Evolutionary conservation across 30 jellyfish, hydroid and myxozoan genomes (phyloP).

Genomic region (Cassiopea andromeda): DNA sequence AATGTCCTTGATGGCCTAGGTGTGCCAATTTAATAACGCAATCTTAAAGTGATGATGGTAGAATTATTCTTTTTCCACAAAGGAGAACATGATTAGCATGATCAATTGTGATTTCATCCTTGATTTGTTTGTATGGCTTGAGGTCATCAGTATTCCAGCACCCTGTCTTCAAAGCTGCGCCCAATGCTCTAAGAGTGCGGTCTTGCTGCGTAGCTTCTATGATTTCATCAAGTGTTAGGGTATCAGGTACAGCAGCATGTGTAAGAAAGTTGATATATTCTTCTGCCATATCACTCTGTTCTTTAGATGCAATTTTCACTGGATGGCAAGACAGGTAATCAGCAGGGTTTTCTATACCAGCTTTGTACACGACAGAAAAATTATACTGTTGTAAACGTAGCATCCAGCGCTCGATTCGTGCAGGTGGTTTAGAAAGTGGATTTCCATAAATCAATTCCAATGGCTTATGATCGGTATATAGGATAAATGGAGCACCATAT

Average conservation of each 20-base stretch:
- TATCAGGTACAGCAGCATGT: neutral
- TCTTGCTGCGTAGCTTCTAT: neutral
- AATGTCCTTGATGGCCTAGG: constrained; percentile 64
- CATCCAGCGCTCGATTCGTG: constrained; percentile 37
- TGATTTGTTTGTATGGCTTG: constrained; percentile 1
- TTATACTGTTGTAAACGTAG: constrained; percentile 33
- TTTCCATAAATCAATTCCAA: constrained; percentile 33
- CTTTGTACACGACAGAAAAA: constrained; percentile 32
- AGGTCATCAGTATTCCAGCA: neutral
- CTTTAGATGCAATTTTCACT: neutral
- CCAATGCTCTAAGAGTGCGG: neutral
- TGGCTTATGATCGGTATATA: constrained; percentile 39
- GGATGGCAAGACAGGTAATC: constrained; percentile 53
- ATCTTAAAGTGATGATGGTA: constrained; percentile 33
- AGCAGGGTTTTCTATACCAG: constrained; percentile 38
- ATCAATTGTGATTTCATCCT: constrained; percentile 34
- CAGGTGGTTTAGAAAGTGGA: constrained; percentile 52
- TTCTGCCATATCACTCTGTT: neutral
- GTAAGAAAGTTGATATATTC: neutral
- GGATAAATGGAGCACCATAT: constrained; percentile 34
- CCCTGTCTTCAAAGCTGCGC: neutral
- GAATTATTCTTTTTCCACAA: constrained; percentile 32
- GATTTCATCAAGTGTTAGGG: neutral
- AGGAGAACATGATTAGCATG: constrained; percentile 4
- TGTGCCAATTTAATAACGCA: constrained; percentile 44